Evolutionary conservation across 2,888 invertebrate genomes (phyloP), one percentile per base, ranked within the genome.

Genomic region (Rhodophaea formosa): DNA sequence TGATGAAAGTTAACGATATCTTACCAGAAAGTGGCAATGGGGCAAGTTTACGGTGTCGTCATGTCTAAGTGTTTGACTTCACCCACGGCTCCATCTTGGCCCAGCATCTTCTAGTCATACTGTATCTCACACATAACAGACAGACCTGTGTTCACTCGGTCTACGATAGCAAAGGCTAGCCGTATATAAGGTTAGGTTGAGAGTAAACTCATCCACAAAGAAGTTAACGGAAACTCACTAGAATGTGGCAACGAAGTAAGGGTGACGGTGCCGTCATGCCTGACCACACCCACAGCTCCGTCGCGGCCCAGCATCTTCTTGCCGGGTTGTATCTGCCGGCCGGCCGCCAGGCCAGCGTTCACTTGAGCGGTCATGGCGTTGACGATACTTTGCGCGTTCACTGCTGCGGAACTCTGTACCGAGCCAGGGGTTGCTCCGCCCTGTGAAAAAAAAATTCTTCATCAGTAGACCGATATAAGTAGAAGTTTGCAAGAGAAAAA

Each of bases 261-360:
- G 60, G 92, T 89, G 43, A 93, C 92, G 65, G 88, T 87, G 72
- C 94, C 93, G 71, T 94, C 94, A 47, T 93, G 92, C 10, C 94
- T 92, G 62, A 95, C 94, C 62, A 94, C 92, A 61, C 95, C 94
- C 49, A 94, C 90, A 51, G 94, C 93, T 12, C 94, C 94, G 82
- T 94, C 94, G 0, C 93, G 68, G 77, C 71, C 94, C 87, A 87
- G 82, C 49, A 92, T 67, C 84, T 93, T 75, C 62, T 88, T 88
- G 70, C 86, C 90, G 57, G 85, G 83, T 60, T 92, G 90, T 58
- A 93, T 91, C 81, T 85, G 68, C 68, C 94, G 93, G 0, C 88
- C 84, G 88, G 93, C 90, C 45, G 93, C 93, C 64, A 89, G 68
- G 42, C 93, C 93, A 42, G 94, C 94, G 55, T 93, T 93, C 75